phyloP scores from a whole-genome alignment of 2,113 vertebrate genomes.

The Myanophis thanlyinensis region DNA sequence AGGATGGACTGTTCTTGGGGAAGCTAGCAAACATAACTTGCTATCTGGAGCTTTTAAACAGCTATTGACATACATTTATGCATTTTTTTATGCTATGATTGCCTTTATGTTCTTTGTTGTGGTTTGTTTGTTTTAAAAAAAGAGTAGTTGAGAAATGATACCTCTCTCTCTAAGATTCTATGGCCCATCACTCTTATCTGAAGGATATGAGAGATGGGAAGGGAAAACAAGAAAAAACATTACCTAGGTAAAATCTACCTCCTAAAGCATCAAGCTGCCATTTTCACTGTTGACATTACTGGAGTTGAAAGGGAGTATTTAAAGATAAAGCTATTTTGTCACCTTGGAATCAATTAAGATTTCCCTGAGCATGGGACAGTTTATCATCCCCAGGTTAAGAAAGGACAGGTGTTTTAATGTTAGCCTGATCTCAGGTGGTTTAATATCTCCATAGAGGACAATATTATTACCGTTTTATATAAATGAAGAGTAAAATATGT shows the following conservation, averaged over 20 bases:
- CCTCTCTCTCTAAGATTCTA: not conserved
- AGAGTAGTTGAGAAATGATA: not conserved
- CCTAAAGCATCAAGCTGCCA: not conserved
- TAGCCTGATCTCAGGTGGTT: not conserved
- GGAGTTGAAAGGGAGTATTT: not conserved
- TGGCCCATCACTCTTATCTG: not conserved
- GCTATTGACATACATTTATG: not conserved
- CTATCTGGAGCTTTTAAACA: not conserved
- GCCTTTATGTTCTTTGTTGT: not conserved
- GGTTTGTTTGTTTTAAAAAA: not conserved
- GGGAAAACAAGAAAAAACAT: no score
- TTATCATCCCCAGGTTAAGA: not conserved
- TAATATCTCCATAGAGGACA: not conserved
- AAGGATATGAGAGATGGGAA: not conserved
- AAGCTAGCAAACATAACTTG: not conserved
- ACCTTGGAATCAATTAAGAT: not conserved
- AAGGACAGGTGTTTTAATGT: not conserved
- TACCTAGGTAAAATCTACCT: not conserved
- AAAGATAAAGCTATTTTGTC: not conserved
- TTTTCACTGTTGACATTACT: not conserved
- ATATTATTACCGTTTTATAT: not conserved
- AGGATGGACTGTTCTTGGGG: not conserved
- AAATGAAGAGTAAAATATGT: not conserved
- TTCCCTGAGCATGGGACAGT: not conserved
- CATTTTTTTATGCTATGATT: not conserved